A percentile compares a stretch with the other conserved stretches of the same genome.
These are phyloP conservation scores for Zele albiditarsus DNA, from an alignment of 2,888 invertebrate genomes.

Conservation along the genomic window DNA sequence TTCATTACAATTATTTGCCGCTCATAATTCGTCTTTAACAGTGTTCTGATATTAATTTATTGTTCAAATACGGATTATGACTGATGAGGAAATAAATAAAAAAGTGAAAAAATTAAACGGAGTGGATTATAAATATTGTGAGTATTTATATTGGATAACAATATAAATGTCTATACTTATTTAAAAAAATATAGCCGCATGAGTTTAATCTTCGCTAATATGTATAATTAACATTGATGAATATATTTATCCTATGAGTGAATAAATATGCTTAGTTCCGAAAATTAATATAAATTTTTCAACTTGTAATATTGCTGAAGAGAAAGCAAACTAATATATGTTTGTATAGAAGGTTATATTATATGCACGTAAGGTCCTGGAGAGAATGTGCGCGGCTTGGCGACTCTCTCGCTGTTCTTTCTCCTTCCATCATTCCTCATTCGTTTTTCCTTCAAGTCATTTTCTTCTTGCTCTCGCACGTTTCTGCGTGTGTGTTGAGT, in stretches of 20 bases:
- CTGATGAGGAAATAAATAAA: neutral
- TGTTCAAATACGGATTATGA: neutral
- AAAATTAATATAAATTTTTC: neutral
- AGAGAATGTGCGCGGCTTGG: conserved; percentile 7
- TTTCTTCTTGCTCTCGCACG: conserved; percentile 17
- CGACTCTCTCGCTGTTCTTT: neutral
- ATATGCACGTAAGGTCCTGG: conserved; percentile 32
- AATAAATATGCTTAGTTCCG: too few species aligned
- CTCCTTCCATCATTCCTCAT: conserved; percentile 17
- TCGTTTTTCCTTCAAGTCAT: conserved; percentile 25
- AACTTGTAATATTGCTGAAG: neutral
- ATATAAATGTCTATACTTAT: too few species aligned
- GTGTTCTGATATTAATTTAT: too few species aligned
- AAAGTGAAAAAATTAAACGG: neutral
- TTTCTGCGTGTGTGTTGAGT: conserved; percentile 14
- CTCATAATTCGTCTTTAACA: too few species aligned
- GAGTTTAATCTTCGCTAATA: too few species aligned
- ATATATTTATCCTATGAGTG: too few species aligned
- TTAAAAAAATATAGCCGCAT: too few species aligned
- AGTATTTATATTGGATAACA: neutral
- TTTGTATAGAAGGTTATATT: conserved; percentile 35
- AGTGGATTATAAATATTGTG: neutral
- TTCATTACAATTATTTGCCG: too few species aligned
- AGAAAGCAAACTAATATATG: conserved; percentile 17
- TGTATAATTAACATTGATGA: too few species aligned